phyloP scores from a whole-genome alignment of 2,797 vertebrate species.

The Pygocentrus nattereri region DNA sequence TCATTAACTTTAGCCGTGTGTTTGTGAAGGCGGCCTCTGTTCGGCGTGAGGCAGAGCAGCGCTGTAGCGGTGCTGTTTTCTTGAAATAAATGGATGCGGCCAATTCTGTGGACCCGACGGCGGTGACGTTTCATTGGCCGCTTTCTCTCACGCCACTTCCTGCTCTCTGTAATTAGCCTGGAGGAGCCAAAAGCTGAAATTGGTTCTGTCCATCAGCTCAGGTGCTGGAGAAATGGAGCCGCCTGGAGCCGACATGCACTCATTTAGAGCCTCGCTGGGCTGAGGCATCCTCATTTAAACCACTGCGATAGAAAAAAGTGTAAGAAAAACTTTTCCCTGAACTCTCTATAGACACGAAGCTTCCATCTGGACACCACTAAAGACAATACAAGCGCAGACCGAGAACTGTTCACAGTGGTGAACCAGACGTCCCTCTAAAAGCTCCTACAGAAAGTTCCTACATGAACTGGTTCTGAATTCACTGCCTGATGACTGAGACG shows the following conservation, averaged over 20 bases:
- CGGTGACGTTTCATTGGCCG: conserved; percentile 41
- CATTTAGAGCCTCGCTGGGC: conserved; percentile 41
- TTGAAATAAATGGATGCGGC: conserved; percentile 44
- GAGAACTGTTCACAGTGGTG: too few relatives aligned
- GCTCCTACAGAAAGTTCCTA: too few relatives aligned
- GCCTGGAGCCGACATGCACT: conserved; percentile 47
- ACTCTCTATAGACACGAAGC: neutral
- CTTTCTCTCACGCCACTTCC: conserved; percentile 52
- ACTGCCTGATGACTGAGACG: too few relatives aligned
- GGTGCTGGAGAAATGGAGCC: conserved; percentile 52
- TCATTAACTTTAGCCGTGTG: neutral
- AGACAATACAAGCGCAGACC: too few relatives aligned
- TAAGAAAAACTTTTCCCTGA: too few relatives aligned
- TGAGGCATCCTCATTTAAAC: conserved; percentile 30
- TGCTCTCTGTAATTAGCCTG: conserved; percentile 46
- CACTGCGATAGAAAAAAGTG: neutral
- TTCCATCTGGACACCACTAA: neutral
- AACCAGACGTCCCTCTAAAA: too few relatives aligned
- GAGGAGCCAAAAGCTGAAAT: conserved; percentile 52
- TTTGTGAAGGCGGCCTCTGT: neutral
- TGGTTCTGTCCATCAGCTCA: conserved; percentile 62
- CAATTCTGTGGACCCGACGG: conserved; percentile 31
- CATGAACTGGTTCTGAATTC: too few relatives aligned
- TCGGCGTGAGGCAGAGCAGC: neutral
- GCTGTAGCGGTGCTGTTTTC: neutral